Evolutionary conservation across 2,113 vertebrate genomes (phyloP), one percentile per base, ranked within the genome.

Genomic region (Furnarius figulus): DNA sequence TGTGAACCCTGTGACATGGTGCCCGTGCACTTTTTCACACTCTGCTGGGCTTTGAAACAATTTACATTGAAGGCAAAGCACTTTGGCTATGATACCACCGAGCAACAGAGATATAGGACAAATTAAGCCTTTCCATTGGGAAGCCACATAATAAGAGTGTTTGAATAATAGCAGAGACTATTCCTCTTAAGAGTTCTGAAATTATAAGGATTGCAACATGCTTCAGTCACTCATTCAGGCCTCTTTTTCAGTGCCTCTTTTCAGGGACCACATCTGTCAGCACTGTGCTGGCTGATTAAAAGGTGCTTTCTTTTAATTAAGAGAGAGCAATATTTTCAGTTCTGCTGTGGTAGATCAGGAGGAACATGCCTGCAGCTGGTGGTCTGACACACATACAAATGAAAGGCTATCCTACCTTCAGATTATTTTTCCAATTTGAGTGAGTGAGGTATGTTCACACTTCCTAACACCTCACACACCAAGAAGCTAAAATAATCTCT

Each of bases 281-380:
- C 62, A 40, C 19, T 50, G n/a, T 50, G 24, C 88, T 67, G 63
- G 66, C 68, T 93, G 77, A 95, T 93, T 92, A 91, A 93, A 91
- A 94, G 73, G 79, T 83, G 47, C 63, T 92, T 90, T 79, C 55
- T 86, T 63, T 75, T 94, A 92, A 95, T 78, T 83, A 90, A 86
- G 68, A 85, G 44, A 70, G 55, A 91, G 39, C 24, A 42, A 1
- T 3, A 40, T 75, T 66, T 76, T 46, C 62, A 91, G 30, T 67
- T 74, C 50, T 82, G 73, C 78, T 85, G 46, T 46, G 55, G 52
- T 59, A 58, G 53, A 95, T 59, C 42, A 83, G 46, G 70, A 74
- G 40, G 46, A 59, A 58, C 66, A 65, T 46, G 49, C 35, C 42
- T 39, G 53, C 40, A 92, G 63, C 31, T 1, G 8, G 20, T 66